Conservation (phyloP, 2,888 invertebrate species). For the Calephelis perditalis region DNA sequence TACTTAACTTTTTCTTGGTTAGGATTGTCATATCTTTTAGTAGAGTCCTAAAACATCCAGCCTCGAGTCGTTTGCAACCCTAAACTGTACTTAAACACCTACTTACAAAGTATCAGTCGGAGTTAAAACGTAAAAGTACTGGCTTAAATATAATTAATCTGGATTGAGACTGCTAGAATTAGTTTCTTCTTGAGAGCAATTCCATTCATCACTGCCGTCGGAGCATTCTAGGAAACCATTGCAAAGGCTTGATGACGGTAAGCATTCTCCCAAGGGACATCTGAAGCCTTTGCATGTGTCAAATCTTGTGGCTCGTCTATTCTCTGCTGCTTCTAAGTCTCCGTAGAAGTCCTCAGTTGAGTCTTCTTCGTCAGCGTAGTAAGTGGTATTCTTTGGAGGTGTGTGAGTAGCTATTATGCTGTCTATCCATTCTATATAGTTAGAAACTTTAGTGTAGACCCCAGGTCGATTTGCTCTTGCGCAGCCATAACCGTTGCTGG, state of each 20-base stretch:
- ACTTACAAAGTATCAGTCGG: constrained; percentile 74
- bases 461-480: constrained; percentile 88
- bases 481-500: constrained; percentile 89
- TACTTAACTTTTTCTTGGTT: too few species aligned
- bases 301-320: constrained; percentile 44
- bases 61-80: neutral
- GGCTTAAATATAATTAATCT: constrained; percentile 59
- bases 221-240: constrained; percentile 88
- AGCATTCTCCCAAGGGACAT: constrained; percentile 86
- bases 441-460: constrained; percentile 88
- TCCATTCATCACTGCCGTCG: constrained; percentile 85
- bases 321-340: constrained; percentile 65
- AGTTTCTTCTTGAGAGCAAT: constrained; percentile 61
- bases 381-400: constrained; percentile 38
- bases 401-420: constrained; percentile 66
- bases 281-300: constrained; percentile 82
- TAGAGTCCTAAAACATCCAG: too few species aligned
- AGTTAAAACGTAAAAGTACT: constrained; percentile 55
- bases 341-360: constrained; percentile 54
- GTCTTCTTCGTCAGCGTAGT: constrained; percentile 34
- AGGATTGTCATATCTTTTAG: too few species aligned
- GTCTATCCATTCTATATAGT: constrained; percentile 86
- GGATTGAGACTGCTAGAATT: constrained; percentile 49
- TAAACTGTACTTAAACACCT: constrained; percentile 29
- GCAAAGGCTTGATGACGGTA: constrained; percentile 83